Evolutionary conservation across 1,140 invertebrate genomes (phyloP), one percentile per base, ranked within the genome.

Genomic region (Diuraphis noxia): DNA sequence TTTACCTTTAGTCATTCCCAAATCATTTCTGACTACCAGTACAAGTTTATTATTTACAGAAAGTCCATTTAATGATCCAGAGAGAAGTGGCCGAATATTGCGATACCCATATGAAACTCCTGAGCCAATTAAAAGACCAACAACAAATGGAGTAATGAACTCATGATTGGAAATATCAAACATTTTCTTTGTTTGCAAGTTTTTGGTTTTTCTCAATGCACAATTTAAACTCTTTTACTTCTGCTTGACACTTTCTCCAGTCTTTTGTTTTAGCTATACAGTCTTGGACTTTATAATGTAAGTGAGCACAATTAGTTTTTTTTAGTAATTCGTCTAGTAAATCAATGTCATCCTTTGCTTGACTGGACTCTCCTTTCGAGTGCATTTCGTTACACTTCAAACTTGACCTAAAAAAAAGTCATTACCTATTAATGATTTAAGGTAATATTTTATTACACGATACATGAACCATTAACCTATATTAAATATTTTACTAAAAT

Each of bases 1-100:
- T 95, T 99, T 99, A 30, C 98, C 98, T 95, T 98, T 98, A 36
- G 97, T 96, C 98, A 99, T 99, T 94, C 97, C 97, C 0, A 99
- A 94, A 93, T 99, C 98, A 93, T 96, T 97, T 93, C 98, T 95
- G 6, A 98, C 96, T 40, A 98, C 96, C 84, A 99, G 93, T 3
- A 98, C 96, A 94, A 99, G 94, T 95, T 98, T 98, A 92, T 52
- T 84, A 25, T 92, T 89, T 17, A 23, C 34, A 77, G 88, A 52
- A 46, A 56, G 30, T 43, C 21, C 10, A 21, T 72, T 52, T 77
- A 41, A 88, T 46, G 89, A 7, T 9, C 89, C 77, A 81, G 43
- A 82, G 36, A 91, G 23, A 40, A 91, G 34, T 52, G 43, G 36
- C 52, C 89, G 72, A 52, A 91, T 77, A 34, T 91, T 86, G 43